Evolutionary conservation across 2,113 vertebrate species (phyloP), one percentile per base, ranked within the genome.

Genomic region (Sylvilagus bachmani): DNA sequence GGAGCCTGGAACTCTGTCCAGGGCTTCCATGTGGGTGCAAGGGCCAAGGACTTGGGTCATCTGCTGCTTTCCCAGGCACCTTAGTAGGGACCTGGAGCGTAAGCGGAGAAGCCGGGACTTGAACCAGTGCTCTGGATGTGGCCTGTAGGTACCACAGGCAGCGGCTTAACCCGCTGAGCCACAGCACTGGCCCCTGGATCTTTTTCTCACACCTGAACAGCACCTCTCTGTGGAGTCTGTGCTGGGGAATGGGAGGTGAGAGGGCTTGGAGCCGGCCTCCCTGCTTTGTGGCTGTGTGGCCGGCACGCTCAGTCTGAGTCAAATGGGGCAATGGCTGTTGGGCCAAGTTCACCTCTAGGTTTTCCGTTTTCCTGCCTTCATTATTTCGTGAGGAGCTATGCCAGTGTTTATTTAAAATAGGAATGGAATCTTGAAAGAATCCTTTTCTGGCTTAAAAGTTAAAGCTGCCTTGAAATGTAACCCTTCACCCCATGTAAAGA

Each of bases 311-410:
- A 21, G 44, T 33, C 22, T 10, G 21, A 1, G 33, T 55, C 55
- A 17, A 9, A 51, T 0, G 0, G 0, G 27, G 24, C 55, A 75
- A 22, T 2, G 0, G 8, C 5, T 29, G 44, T 29, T 5, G 5
- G 6, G 53, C 61, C 66, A 85, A 2, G 10, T 19, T 77, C 13
- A 17, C 38, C 24, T 73, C 64, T 51, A 21, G 19, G 25, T 6
- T 88, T 62, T 29, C 67, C 21, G 1, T 86, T 64, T n/a, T 33
- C 69, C 73, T 92, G 44, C 78, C 7, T 83, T 24, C 55, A 31
- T 67, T 69, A 69, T 69, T 70, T 55, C 88, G 38, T 49, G 61
- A 70, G 80, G 38, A 91, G 22, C 19, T 10, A 64, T 4, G 8
- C 38, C 38, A 82, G 7, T 36, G 16, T 78, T 74, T 80, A 17